A percentile compares a stretch with the other conserved stretches of the same genome.
phyloP scores from a whole-genome alignment of 1,140 invertebrate species.

The Drosophila aff. region DNA sequence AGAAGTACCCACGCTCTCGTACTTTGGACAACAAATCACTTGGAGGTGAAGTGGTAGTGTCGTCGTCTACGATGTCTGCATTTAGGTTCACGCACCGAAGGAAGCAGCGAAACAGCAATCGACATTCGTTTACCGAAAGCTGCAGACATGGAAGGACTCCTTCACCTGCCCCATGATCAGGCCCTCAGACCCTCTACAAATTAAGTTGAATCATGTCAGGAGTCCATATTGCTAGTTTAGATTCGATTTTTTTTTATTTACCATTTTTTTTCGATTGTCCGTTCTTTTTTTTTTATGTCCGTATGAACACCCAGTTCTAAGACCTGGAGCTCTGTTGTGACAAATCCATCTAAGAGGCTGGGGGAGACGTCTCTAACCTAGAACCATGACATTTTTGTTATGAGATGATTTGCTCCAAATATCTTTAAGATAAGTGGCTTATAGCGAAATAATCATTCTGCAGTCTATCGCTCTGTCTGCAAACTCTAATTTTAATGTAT shows the following conservation, averaged over 20 bases:
- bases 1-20: conserved; percentile 36
- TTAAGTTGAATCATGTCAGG: conserved; percentile 17
- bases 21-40: conserved; percentile 69
- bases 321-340: background rate
- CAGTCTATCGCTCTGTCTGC: background rate
- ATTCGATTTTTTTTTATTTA: no score
- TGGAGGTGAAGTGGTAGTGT: conserved; percentile 64
- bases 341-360: no score
- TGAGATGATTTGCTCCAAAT: background rate
- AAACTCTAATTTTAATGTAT: background rate
- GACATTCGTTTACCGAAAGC: conserved; percentile 29
- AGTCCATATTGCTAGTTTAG: background rate
- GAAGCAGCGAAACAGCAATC: conserved; percentile 10
- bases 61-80: conserved; percentile 59
- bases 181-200: background rate
- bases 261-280: background rate
- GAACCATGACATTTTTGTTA: background rate
- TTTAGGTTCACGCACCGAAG: conserved; percentile 58
- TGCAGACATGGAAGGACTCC: background rate
- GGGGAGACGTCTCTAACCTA: no score
- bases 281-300: background rate
- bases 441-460: background rate
- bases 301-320: background rate
- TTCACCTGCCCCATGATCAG: background rate
- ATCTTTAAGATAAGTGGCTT: background rate